Percentiles rank a stretch among this genome's conserved stretches.
These are phyloP conservation scores for Danionella dracula DNA, from an alignment of 2,797 vertebrate species.

Conservation along the genomic window DNA sequence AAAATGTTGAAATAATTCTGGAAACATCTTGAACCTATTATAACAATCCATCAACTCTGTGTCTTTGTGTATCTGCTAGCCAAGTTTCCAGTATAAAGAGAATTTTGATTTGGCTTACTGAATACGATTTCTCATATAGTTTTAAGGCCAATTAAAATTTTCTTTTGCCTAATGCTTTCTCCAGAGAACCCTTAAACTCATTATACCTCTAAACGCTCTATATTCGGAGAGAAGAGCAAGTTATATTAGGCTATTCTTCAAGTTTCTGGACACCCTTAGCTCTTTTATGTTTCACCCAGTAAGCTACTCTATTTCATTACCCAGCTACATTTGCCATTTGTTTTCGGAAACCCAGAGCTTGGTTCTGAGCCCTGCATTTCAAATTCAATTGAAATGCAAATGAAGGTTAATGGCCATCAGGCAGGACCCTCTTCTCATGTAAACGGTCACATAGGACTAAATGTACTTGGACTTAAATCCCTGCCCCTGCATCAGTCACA, in stretches of 20 bases:
- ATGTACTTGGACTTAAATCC: conserved; percentile 3
- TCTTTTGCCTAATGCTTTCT: not conserved
- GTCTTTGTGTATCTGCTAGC: too few species aligned
- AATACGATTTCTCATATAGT: not conserved
- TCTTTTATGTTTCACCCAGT: not conserved
- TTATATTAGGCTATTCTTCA: conserved; percentile 28
- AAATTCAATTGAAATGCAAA: conserved; percentile 30
- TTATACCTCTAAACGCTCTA: not conserved
- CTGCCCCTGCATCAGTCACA: conserved; percentile 17
- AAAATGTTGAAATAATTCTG: too few species aligned
- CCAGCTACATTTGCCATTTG: conserved; percentile 5
- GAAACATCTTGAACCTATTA: too few species aligned
- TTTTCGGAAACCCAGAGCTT: not conserved
- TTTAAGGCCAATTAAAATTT: conserved; percentile 7
- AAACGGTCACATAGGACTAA: not conserved
- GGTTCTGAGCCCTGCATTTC: conserved; percentile 15
- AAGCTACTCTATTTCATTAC: conserved; percentile 18
- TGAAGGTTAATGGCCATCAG: conserved; percentile 27
- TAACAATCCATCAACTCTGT: too few species aligned
- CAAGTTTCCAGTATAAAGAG: not conserved
- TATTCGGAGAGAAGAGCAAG: not conserved
- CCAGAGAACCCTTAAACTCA: conserved; percentile 24
- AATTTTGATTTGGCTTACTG: too few species aligned
- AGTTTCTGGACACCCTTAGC: conserved; percentile 13
- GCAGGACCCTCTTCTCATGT: conserved; percentile 9